Base-by-base conservation (phyloP, 2,113 vertebrate genomes). In the Asarcornis scutulata region DNA sequence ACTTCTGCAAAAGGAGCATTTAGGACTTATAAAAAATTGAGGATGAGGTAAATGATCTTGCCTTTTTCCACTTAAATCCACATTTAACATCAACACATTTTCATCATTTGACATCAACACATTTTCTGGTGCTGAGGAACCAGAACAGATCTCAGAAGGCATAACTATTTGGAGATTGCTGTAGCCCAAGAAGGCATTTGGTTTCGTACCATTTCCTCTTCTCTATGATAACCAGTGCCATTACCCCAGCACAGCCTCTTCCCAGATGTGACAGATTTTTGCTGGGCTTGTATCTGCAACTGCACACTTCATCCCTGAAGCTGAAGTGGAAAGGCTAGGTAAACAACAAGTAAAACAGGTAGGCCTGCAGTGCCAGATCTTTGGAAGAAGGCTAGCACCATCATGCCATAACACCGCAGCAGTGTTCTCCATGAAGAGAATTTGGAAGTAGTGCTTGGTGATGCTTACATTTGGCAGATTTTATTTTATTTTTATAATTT, bases 341-440 rank as follows among this genome's bases (percentile, higher is more conserved):
- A 2, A 64, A 67, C 36, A 48, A 29, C 36, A 76, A 63, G 63
- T 73, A 60, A 89, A 63, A 5, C 53, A 64, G 68, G 68, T 4
- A 76, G 0, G 21, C n/a, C 31, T 59, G 55, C 8, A 8, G 15
- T 1, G 27, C 26, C 29, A 18, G 56, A 17, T 22, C 34, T 72
- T 14, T 80, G 67, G 46, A 56, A 79, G 5, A 27, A 14, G 22
- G 6, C 13, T 44, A 52, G 8, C 6, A 27, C 44, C 25, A 55
- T 0, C 7, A 76, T 3, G 25, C 18, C 1, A 0, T 7, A 71
- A 56, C 3, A 38, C 8, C 21, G 53, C 46, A n/a, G 67, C 16
- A 22, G 17, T 4, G 18, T n/a, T 31, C 16, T n/a, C 36, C 29
- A 34, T 5, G 21, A 48, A 29, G 31, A 36, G 34, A 36, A n/a